Percentiles rank a stretch among this genome's conserved stretches.
Conservation (phyloP, 2,797 vertebrate genomes). For the Paratrypauchen microcephalus region DNA sequence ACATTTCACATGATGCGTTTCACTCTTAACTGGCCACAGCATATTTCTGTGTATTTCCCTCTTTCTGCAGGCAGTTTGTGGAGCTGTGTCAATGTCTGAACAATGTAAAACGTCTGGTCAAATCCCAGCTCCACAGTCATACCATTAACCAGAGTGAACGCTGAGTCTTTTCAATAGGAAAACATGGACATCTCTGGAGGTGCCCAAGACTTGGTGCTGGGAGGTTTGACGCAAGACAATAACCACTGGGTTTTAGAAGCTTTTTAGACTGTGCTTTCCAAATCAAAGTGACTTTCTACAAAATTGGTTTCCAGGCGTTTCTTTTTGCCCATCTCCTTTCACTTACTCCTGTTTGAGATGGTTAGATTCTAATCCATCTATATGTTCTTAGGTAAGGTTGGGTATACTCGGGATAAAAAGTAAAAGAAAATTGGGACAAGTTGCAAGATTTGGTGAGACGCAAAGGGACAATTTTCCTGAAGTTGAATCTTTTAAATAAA, state of each 20-base stretch:
- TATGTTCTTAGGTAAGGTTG: too few relatives aligned
- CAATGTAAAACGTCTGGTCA: background rate
- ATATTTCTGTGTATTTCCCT: too few relatives aligned
- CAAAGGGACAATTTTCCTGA: too few relatives aligned
- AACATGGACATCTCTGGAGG: background rate
- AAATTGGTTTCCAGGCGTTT: background rate
- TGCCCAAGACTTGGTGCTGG: too few relatives aligned
- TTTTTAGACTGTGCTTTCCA: background rate
- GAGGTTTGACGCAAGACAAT: conserved; percentile 1
- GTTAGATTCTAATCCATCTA: too few relatives aligned
- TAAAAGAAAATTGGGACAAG: too few relatives aligned
- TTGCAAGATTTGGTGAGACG: too few relatives aligned
- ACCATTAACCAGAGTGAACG: conserved; percentile 1
- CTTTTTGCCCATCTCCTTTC: background rate
- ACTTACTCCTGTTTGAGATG: background rate
- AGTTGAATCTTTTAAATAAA: too few relatives aligned
- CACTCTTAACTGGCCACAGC: too few relatives aligned
- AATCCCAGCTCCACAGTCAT: background rate
- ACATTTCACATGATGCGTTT: too few relatives aligned
- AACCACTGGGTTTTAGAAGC: background rate
- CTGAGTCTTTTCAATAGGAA: background rate
- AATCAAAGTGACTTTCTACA: background rate
- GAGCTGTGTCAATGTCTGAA: background rate
- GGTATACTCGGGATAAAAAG: too few relatives aligned
- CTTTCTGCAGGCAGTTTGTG: background rate